Base-by-base conservation (phyloP, 2,797 vertebrate genomes). In the Sebastes melanostomus region DNA sequence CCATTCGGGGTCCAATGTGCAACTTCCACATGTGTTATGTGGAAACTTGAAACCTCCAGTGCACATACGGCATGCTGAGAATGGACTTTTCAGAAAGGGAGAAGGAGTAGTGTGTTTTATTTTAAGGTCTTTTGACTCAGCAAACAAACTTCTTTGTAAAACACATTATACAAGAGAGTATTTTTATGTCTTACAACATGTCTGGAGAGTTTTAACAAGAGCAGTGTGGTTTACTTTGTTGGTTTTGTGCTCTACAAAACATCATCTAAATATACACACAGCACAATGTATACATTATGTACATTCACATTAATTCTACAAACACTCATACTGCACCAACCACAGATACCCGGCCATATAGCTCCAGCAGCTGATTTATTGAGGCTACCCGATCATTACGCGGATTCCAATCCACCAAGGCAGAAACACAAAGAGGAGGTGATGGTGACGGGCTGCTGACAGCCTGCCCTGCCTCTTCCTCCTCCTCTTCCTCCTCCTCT, bases 401-500 rank as follows among this genome's bases (percentile, higher is more conserved):
- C 75, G 36, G 90, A 87, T 91, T 89, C 84, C 75, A 66, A 50
- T 61, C 61, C 85, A 65, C 42, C 72, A 59, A 66, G 42, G 84
- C 86, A 85, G 78, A 84, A 77, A 85, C 86, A 80, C 81, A 82
- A 80, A 85, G 86, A 55, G 3, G 75, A 90, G 86, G 90, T 88
- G 91, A 50, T 4, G 32, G 10, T 85, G 90, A 90, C 16, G 68
- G 62, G 78, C 56, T 11, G 86, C 82, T 77, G 90, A 92, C 86
- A 90, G 81, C 50, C 30, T 6, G 27, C 34, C 55, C 67, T 22
- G 22, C 71, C 50, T n/a, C 20, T 9, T 52, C 50, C 18, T 52
- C 46, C 46, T 50, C 42, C 7, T 50, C 12, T 2, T 36, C 73
- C 75, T 3, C 77, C 27, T 13, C 77, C 7, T 50, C 18, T 0